Base-by-base conservation (phyloP, 2,797 vertebrate species). In the Adelosebastes latens region DNA sequence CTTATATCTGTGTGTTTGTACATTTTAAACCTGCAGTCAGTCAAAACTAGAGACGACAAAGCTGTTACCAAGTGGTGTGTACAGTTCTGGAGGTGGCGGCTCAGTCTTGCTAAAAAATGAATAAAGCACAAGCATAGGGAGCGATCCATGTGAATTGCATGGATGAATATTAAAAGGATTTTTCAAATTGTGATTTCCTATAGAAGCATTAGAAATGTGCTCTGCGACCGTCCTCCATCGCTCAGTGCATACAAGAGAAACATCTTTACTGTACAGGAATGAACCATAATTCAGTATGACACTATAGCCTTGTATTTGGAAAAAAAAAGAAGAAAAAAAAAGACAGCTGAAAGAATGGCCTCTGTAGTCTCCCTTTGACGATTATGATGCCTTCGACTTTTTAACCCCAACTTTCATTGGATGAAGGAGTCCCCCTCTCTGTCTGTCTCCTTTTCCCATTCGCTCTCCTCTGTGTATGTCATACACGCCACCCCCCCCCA, bases 301-400 rank as follows among this genome's bases (percentile, higher is more conserved):
- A 77, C 79, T 55, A 64, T 29, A 75, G 83, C 79, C 81, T 63
- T 81, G 82, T 79, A 69, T 82, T 79, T 87, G 77, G 81, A 86
- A 81, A 72, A 72, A 32, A 46, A 18, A 46, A 46, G 14, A 42
- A 16, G 39, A 46, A 46, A 18, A 46, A 29, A 88, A 80, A 72
- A 72, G 74, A 90, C 80, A 79, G 86, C 81, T 79, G 80, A 75
- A 87, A 91, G 81, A 87, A 93, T 86, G 80, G 78, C 86, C 79
- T 87, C 84, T 76, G 65, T 87, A 66, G 81, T 88, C 87, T 81
- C 74, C 85, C 83, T 87, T 83, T 93, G 91, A 93, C 84, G 79
- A 87, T 91, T 88, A 88, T 88, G 90, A 93, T 86, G 91, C 82
- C 83, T 84, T 80, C 81, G 88, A 93, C 94, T 94, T 92, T 93